Percentiles rank a stretch among this genome's conserved stretches.
Conservation (phyloP, 2,888 invertebrate genomes). For the Scaptomyza polygonia region DNA sequence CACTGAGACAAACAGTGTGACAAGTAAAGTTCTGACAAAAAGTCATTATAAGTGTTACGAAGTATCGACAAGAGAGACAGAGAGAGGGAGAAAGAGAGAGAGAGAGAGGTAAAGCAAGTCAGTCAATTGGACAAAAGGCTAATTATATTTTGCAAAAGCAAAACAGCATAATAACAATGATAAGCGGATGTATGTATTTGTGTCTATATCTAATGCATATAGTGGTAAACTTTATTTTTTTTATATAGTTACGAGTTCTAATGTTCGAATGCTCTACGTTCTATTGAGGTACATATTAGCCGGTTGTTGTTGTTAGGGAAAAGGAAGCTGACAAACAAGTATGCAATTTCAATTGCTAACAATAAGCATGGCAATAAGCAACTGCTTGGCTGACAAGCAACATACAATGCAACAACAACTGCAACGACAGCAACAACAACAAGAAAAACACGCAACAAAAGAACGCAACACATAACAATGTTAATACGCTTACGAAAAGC, state of each 20-base stretch:
- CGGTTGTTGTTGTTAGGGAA: constrained; percentile 14
- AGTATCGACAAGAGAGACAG: too few relatives aligned
- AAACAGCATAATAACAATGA: neutral
- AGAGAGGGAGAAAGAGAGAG: neutral
- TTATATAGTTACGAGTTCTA: constrained; percentile 1
- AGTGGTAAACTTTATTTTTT: neutral
- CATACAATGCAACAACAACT: neutral
- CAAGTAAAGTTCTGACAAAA: too few relatives aligned
- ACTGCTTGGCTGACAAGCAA: constrained; percentile 33
- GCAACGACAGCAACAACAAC: neutral
- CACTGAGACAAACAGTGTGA: too few relatives aligned
- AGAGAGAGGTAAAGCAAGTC: constrained; percentile 12
- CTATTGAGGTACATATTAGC: too few relatives aligned
- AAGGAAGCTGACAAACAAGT: constrained; percentile 34
- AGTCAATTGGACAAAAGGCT: constrained; percentile 25
- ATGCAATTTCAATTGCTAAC: constrained; percentile 39
- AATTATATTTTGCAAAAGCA: constrained; percentile 45
- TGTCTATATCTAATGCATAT: neutral
- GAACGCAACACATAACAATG: constrained; percentile 33
- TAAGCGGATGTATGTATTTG: constrained; percentile 38
- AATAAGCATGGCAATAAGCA: constrained; percentile 51
- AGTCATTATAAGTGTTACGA: too few relatives aligned
- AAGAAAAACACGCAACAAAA: too few relatives aligned
- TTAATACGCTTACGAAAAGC: constrained; percentile 63
- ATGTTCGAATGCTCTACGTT: constrained; percentile 1